phyloP scores from a whole-genome alignment of 2,113 vertebrate species.

The Cynoglossus semilaevis region DNA sequence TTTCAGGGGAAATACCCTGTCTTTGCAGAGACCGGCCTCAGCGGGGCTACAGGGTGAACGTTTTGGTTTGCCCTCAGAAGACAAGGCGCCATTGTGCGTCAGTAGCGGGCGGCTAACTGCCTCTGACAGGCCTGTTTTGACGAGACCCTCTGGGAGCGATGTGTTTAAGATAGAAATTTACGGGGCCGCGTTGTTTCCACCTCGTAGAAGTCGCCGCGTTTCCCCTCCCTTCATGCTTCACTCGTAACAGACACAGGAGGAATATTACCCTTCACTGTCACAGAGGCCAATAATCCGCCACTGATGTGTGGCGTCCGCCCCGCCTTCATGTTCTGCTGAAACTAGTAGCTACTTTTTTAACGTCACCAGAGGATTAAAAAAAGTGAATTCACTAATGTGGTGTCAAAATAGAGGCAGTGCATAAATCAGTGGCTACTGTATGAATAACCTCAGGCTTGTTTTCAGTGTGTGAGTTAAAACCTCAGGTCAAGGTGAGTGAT shows the following conservation, averaged over 20 bases:
- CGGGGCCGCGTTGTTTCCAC: constrained; percentile 60
- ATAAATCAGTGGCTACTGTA: neutral
- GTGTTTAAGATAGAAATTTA: constrained; percentile 70
- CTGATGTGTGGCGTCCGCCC: constrained; percentile 3
- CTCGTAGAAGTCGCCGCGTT: constrained; percentile 34
- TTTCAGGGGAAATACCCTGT: constrained; percentile 29
- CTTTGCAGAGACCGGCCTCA: constrained; percentile 22
- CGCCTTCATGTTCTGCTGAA: neutral
- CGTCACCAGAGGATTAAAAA: neutral
- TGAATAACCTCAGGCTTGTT: neutral
- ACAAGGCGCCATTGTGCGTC: constrained; percentile 64
- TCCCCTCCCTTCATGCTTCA: constrained; percentile 42
- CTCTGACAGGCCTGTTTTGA: constrained; percentile 63
- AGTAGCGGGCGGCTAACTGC: constrained; percentile 44
- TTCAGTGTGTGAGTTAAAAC: neutral
- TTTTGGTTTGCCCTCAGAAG: constrained; percentile 41
- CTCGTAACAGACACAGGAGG: constrained; percentile 25
- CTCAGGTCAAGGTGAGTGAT: too few species aligned
- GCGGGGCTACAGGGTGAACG: constrained; percentile 12
- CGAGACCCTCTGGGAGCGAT: constrained; percentile 61
- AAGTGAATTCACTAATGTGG: neutral
- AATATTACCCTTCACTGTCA: constrained; percentile 22
- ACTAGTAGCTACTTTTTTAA: neutral
- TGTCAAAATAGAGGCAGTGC: neutral
- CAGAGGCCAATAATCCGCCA: neutral